Conservation (phyloP, 2,797 vertebrate species). For the Amblyopsis hoosieri region DNA sequence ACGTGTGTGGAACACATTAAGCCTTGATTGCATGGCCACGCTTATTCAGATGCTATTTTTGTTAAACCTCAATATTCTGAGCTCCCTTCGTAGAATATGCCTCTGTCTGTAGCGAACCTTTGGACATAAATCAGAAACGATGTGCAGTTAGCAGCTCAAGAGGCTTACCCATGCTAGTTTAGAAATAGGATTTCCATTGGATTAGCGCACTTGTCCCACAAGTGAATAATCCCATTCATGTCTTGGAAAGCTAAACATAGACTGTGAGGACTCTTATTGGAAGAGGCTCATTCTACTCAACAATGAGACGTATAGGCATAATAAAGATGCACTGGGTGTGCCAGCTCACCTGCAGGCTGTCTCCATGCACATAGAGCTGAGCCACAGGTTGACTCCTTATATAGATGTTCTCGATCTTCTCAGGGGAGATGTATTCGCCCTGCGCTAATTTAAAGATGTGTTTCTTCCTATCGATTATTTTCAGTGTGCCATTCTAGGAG, state of each 20-base stretch:
- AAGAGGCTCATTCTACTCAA: neutral
- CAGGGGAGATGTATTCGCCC: slow-evolving; percentile 96
- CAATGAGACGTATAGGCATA: neutral
- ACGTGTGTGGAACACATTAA: no score
- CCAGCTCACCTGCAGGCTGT: slow-evolving; percentile 90
- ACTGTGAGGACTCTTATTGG: neutral
- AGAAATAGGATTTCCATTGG: slow-evolving; percentile 7
- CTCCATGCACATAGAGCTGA: slow-evolving; percentile 93
- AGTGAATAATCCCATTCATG: slow-evolving; percentile 2
- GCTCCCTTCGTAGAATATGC: no score
- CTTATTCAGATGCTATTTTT: no score
- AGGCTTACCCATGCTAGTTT: no score
- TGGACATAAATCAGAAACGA: no score
- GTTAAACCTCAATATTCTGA: no score
- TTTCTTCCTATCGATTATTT: slow-evolving; percentile 97
- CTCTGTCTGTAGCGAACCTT: no score
- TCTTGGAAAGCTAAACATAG: slow-evolving; percentile 8
- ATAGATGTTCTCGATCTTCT: slow-evolving; percentile 99
- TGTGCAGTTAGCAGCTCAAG: no score
- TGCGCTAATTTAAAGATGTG: slow-evolving; percentile 99
- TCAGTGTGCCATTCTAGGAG: slow-evolving; percentile 90
- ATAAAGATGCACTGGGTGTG: neutral
- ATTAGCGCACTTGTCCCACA: neutral
- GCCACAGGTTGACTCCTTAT: slow-evolving; percentile 91
- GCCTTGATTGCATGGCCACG: no score